phyloP scores from a whole-genome alignment of 2,888 invertebrate species.

The Drepana falcataria region DNA sequence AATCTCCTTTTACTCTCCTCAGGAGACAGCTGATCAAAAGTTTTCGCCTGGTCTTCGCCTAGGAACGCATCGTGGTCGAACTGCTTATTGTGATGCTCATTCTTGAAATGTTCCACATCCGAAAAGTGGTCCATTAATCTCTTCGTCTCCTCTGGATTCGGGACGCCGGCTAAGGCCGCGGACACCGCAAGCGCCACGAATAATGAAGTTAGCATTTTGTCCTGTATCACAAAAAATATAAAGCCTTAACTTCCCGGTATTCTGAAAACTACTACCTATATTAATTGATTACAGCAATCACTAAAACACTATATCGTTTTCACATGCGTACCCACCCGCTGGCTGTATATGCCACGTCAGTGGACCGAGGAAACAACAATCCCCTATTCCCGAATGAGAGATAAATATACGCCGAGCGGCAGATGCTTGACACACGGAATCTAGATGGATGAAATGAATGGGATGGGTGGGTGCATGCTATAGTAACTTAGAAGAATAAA shows the following conservation, averaged over 20 bases:
- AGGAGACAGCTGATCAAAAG: slow-evolving; percentile 95
- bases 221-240: slow-evolving; percentile 16
- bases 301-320: too few relatives aligned
- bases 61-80: slow-evolving; percentile 99
- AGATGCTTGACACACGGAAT: neutral
- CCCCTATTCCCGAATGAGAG: too few relatives aligned
- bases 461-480: too few relatives aligned
- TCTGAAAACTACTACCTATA: too few relatives aligned
- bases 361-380: too few relatives aligned
- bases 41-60: slow-evolving; percentile 94
- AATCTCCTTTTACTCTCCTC: slow-evolving; percentile 96
- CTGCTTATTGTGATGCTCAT: slow-evolving; percentile 90
- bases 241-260: too few relatives aligned
- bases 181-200: slow-evolving; percentile 57
- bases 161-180: slow-evolving; percentile 77
- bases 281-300: too few relatives aligned
- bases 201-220: slow-evolving; percentile 55
- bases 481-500: too few relatives aligned
- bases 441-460: too few relatives aligned
- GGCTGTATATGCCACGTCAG: too few relatives aligned
- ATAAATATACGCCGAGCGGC: neutral
- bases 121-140: slow-evolving; percentile 84
- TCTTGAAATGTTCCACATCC: slow-evolving; percentile 87
- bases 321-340: too few relatives aligned
- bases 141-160: slow-evolving; percentile 85